Base-by-base conservation (phyloP, 2,113 vertebrate species). In the Festucalex cinctus region DNA sequence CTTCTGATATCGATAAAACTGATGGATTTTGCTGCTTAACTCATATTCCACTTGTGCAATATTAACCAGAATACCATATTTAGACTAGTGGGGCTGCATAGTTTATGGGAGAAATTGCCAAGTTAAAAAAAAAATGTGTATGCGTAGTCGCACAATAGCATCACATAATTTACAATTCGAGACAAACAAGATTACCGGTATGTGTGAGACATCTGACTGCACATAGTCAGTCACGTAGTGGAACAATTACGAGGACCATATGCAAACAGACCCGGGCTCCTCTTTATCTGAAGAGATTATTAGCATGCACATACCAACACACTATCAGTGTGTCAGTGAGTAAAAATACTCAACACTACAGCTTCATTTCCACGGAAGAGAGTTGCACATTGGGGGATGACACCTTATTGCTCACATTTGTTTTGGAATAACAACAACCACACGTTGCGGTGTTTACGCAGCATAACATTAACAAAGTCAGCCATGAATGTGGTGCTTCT, bases 241-340 rank as follows among this genome's bases (percentile, higher is more conserved):
- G 87, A 84, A 86, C 80, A 86, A 83, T 78, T 80, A 82, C 86
- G 17, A 2, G 79, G 66, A 61, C 66, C 68, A 62, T 64, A 65
- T 46, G 28, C 78, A 79, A 66, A 83, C 79, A 79, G 26, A 75
- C 81, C 1, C 62, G 58, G 73, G 66, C 70, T 75, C 48, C 68
- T 66, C 70, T 74, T 65, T 83, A 88, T 86, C 82, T 78, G 35
- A 10, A 69, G 65, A 80, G 77, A 83, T 82, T 80, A 83, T 84
- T 79, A 63, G 65, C 68, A 70, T 56, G 69, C 70, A 56, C 72
- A 49, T 56, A 17, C 9, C 39, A 32, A 28, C 44, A 26, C 44
- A 12, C 77, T 81, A 86, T 88, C 83, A 70, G 70, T 51, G 62
- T 22, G 39, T n/a, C 5, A 37, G 77, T 78, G 83, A 83, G 83